A percentile compares a stretch with the other conserved stretches of the same genome.
Conservation (phyloP, 2,113 vertebrate species). For the Parus major region DNA sequence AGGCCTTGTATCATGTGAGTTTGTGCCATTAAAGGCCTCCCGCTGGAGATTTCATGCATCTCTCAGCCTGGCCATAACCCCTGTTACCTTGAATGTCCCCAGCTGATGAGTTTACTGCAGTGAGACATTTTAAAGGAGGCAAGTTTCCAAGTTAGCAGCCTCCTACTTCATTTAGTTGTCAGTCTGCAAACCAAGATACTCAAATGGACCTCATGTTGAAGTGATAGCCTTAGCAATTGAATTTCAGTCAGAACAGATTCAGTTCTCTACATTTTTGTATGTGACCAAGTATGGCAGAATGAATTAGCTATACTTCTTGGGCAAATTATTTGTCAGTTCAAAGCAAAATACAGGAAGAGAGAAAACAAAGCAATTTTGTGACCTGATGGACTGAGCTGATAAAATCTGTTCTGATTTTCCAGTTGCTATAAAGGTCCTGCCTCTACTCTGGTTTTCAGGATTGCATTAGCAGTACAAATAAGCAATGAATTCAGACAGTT, state of each 20-base stretch:
- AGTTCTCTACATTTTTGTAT: neutral
- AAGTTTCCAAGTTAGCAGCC: neutral
- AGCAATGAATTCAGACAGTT: neutral
- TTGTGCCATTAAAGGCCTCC: neutral
- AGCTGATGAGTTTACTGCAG: neutral
- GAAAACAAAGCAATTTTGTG: neutral
- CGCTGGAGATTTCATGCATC: neutral
- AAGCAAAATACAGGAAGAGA: neutral
- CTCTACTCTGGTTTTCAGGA: neutral
- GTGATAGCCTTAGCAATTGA: neutral
- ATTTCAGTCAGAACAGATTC: neutral
- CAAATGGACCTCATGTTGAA: neutral
- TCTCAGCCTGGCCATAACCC: neutral
- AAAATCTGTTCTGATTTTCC: neutral
- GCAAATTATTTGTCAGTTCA: neutral
- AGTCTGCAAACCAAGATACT: neutral
- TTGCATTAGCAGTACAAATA: neutral
- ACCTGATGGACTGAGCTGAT: neutral
- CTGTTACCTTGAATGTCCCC: neutral
- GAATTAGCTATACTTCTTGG: neutral
- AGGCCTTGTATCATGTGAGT: accelerated
- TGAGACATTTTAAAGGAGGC: neutral
- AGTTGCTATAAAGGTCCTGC: neutral
- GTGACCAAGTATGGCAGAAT: neutral
- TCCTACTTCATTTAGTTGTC: neutral